Conservation (phyloP, 2,113 vertebrate species). For the Eudyptes chrysolophus region DNA sequence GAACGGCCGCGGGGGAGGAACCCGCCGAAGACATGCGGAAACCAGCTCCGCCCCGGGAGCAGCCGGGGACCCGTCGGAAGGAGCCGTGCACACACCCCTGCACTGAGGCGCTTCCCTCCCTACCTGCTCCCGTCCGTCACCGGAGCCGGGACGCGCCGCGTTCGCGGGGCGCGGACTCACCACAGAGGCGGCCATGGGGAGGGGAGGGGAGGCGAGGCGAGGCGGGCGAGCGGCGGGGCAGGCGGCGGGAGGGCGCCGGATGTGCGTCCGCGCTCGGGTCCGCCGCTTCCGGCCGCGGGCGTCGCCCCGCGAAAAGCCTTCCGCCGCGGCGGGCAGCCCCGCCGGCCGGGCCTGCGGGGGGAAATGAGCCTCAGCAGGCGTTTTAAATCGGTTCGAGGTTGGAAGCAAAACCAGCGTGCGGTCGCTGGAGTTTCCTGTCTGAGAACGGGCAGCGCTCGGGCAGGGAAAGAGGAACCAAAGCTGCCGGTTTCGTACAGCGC, state of each 20-base stretch:
- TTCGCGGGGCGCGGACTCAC: not conserved
- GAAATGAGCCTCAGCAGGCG: too few relatives aligned
- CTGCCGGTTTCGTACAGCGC: too few relatives aligned
- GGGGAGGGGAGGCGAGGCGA: too few relatives aligned
- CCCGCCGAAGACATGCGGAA: rapidly evolving
- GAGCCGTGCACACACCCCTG: not conserved
- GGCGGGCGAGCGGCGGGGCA: not conserved
- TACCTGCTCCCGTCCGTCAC: not conserved
- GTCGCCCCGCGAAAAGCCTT: not conserved
- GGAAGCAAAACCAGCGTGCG: too few relatives aligned
- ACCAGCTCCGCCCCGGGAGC: not conserved
- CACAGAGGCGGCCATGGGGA: not conserved
- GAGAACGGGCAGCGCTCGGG: too few relatives aligned
- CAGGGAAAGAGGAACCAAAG: too few relatives aligned
- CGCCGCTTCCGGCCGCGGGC: not conserved
- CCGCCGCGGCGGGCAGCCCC: too few relatives aligned
- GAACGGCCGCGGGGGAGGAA: too few relatives aligned
- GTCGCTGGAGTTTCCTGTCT: too few relatives aligned
- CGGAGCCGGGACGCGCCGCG: not conserved
- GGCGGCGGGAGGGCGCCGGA: not conserved
- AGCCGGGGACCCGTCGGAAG: too few relatives aligned
- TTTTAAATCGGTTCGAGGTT: too few relatives aligned
- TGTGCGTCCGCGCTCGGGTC: rapidly evolving
- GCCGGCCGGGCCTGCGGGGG: too few relatives aligned
- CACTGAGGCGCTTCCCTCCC: not conserved